Evolutionary conservation across 2,113 vertebrate genomes (phyloP).

Genomic region (Pangasianodon hypophthalmus): DNA sequence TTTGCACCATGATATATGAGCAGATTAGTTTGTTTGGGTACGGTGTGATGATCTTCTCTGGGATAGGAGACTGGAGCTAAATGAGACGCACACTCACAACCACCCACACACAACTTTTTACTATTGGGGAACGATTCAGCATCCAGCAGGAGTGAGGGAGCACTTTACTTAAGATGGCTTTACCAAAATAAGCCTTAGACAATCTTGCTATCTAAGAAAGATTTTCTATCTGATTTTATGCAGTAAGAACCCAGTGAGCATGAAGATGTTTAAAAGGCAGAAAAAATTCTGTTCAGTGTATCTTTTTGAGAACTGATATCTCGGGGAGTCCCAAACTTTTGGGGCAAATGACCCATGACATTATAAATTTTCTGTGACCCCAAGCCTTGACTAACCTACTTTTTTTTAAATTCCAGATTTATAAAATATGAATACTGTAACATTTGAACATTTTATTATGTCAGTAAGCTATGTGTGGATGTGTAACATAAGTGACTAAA

Average conservation of each 20-base stretch:
- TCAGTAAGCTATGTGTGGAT: not conserved
- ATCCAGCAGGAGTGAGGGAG: not conserved
- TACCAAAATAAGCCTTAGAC: not conserved
- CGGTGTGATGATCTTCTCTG: not conserved
- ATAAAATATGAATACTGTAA: not conserved
- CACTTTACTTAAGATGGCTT: not conserved
- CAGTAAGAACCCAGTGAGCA: not conserved
- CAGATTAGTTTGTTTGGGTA: constrained; percentile 11
- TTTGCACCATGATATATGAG: not conserved
- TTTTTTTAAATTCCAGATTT: not conserved
- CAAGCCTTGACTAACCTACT: not conserved
- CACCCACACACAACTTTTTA: constrained; percentile 11
- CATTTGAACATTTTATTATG: not conserved
- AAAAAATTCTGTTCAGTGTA: not conserved
- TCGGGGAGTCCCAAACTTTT: not conserved
- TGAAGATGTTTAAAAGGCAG: not conserved
- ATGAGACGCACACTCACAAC: not conserved
- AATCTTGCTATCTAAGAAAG: not conserved
- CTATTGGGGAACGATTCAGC: not conserved
- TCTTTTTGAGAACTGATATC: not conserved
- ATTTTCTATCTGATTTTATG: not conserved
- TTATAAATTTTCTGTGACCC: not conserved
- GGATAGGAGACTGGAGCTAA: not conserved
- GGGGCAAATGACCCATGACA: not conserved
- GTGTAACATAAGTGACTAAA: not conserved